These are phyloP conservation scores for Eclectus roratus DNA, from an alignment of 2,113 vertebrate species.

Conservation along the genomic window DNA sequence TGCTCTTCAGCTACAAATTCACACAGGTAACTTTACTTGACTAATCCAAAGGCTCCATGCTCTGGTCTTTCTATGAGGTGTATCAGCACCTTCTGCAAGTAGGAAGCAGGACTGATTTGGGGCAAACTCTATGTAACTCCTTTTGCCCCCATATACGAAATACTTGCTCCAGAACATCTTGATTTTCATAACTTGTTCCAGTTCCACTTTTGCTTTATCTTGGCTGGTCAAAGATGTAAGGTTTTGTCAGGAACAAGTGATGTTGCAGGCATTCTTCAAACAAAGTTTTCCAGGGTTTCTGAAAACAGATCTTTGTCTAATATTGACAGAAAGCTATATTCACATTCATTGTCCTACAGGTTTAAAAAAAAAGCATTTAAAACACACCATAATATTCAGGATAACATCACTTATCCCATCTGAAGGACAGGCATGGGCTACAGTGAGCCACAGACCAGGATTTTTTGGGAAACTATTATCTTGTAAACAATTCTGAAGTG, in stretches of 20 bases:
- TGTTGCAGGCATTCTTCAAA: background rate
- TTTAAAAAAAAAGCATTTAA: background rate
- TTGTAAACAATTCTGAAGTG: background rate
- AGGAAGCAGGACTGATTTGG: background rate
- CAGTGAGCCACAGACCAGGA: background rate
- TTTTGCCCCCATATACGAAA: background rate
- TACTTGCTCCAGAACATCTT: background rate
- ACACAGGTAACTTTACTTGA: background rate
- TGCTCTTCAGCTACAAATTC: background rate
- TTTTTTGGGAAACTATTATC: background rate
- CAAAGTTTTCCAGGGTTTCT: background rate
- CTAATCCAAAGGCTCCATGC: background rate
- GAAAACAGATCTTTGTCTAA: background rate
- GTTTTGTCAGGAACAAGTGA: background rate
- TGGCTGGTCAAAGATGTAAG: background rate
- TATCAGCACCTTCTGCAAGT: background rate
- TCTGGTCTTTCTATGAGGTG: background rate
- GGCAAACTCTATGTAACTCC: background rate
- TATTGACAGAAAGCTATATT: background rate
- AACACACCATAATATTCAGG: background rate
- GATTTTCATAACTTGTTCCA: background rate
- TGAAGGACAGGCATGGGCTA: background rate
- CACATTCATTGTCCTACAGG: background rate
- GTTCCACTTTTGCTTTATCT: background rate
- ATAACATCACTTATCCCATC: background rate